A percentile compares a stretch with the other conserved stretches of the same genome.
Conservation (phyloP, 2,113 vertebrate species). For the Setophaga coronata region DNA sequence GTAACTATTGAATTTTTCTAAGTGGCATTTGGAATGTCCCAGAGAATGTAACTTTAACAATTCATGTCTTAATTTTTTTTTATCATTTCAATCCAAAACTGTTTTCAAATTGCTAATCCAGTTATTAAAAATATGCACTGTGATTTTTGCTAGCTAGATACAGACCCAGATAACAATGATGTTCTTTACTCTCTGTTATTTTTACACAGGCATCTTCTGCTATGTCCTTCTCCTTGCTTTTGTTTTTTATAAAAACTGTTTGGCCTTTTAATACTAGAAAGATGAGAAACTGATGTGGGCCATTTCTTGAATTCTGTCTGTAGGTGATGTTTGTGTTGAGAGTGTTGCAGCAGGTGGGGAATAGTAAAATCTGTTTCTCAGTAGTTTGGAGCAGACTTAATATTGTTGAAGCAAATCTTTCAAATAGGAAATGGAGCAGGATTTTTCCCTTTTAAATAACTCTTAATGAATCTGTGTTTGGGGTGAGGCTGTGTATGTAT, state of each 20-base stretch:
- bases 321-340: neutral
- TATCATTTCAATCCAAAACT: neutral
- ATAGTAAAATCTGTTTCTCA: neutral
- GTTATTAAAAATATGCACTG: neutral
- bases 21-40: neutral
- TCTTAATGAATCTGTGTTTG: neutral
- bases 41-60: neutral
- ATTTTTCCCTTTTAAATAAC: neutral
- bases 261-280: neutral
- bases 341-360: rapidly evolving
- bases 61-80: neutral
- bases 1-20: neutral
- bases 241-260: neutral
- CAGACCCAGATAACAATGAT: neutral
- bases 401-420: neutral
- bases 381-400: neutral
- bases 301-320: neutral
- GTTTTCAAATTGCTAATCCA: neutral
- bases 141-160: neutral
- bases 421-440: neutral
- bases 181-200: neutral
- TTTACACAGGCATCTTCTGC: neutral
- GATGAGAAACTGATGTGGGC: neutral
- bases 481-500: neutral
- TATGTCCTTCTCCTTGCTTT: neutral